Percentiles rank a stretch among this genome's conserved stretches.
phyloP scores from a whole-genome alignment of 2,113 vertebrate genomes.

The Ursus arctos region DNA sequence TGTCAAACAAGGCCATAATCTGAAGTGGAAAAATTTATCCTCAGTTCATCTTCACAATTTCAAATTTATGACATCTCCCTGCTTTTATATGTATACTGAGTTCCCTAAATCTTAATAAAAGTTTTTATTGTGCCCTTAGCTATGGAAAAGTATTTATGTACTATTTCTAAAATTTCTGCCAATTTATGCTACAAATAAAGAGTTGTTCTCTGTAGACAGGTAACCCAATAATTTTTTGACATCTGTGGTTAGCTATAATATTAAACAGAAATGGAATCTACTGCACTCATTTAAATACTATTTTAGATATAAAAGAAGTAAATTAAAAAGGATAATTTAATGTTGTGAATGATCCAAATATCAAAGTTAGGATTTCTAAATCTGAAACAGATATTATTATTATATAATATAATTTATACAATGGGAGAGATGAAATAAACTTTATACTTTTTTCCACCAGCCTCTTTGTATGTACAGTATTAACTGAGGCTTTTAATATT shows the following conservation, averaged over 20 bases:
- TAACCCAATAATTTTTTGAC: neutral
- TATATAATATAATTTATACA: slow-evolving; percentile 19
- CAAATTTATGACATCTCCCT: neutral
- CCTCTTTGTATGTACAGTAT: neutral
- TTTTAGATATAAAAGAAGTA: neutral
- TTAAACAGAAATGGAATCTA: neutral
- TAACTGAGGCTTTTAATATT: neutral
- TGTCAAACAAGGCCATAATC: neutral
- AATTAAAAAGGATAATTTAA: slow-evolving; percentile 21
- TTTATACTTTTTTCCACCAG: neutral
- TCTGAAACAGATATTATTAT: neutral
- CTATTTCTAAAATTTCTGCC: neutral
- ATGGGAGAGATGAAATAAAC: slow-evolving; percentile 8
- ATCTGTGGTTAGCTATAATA: neutral
- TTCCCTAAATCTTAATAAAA: slow-evolving; percentile 3
- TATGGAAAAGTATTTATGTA: neutral
- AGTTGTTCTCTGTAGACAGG: neutral
- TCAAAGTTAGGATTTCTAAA: neutral
- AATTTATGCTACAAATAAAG: neutral
- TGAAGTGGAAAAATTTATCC: slow-evolving; percentile 27
- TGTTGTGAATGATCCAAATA: neutral
- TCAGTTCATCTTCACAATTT: neutral
- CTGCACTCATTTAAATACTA: neutral
- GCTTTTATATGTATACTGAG: neutral
- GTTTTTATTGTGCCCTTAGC: neutral